Evolutionary conservation across 1,140 invertebrate genomes (phyloP).

Genomic region (Planococcus citri): DNA sequence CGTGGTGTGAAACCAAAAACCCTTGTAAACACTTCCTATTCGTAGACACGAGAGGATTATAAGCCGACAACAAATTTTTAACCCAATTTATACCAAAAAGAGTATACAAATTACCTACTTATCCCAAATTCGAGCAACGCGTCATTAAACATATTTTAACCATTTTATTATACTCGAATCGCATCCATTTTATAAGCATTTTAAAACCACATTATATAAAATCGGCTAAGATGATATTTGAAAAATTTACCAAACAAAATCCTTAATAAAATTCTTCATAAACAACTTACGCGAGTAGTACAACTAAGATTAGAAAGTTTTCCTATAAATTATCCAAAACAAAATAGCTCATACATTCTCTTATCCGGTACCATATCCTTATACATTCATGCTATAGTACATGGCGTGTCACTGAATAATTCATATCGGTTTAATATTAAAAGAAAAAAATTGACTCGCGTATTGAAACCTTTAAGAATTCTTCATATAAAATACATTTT

Average conservation of each 20-base stretch:
- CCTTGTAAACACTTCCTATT: too few relatives aligned
- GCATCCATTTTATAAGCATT: too few relatives aligned
- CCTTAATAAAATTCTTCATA: not conserved
- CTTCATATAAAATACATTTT: conserved; percentile 10
- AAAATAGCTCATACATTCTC: not conserved
- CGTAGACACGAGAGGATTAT: too few relatives aligned
- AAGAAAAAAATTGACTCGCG: conserved; percentile 4
- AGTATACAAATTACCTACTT: too few relatives aligned
- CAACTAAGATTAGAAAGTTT: conserved; percentile 1
- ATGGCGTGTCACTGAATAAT: conserved; percentile 2
- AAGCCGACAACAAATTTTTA: too few relatives aligned
- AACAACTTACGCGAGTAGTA: not conserved
- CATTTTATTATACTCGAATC: too few relatives aligned
- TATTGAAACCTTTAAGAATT: conserved; percentile 1
- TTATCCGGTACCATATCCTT: not conserved
- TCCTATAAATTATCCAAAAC: conserved; percentile 4
- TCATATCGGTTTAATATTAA: conserved; percentile 16
- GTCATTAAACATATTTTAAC: too few relatives aligned
- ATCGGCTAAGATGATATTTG: too few relatives aligned
- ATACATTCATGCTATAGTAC: not conserved
- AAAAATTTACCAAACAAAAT: not conserved
- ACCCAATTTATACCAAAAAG: too few relatives aligned
- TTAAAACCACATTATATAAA: too few relatives aligned
- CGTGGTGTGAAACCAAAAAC: too few relatives aligned
- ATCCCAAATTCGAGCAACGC: too few relatives aligned